These are phyloP conservation scores for Aptenodytes patagonicus DNA, from an alignment of 2,113 vertebrate species.

Conservation along the genomic window DNA sequence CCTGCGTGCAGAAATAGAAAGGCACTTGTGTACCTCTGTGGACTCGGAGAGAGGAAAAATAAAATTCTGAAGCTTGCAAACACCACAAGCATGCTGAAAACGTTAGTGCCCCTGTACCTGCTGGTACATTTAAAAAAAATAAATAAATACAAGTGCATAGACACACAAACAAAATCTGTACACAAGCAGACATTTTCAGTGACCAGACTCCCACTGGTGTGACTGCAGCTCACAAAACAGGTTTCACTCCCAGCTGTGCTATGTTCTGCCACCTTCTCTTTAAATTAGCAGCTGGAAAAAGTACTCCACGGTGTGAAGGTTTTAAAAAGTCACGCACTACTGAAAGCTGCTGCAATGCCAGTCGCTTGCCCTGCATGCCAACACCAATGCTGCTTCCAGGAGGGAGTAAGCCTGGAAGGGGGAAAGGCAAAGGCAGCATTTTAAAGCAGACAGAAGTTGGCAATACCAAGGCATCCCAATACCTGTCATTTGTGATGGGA, in stretches of 20 bases:
- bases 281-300: background rate
- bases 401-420: background rate
- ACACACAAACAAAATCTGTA: background rate
- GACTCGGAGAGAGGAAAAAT: background rate
- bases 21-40: background rate
- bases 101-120: background rate
- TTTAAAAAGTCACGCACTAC: background rate
- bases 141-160: background rate
- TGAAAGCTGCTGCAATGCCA: background rate
- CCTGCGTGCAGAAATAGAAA: background rate
- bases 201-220: background rate
- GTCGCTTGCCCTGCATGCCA: background rate
- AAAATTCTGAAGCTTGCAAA: background rate
- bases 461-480: background rate
- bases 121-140: background rate
- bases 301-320: background rate
- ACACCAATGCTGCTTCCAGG: background rate
- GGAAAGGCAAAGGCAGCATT: background rate
- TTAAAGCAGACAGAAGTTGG: background rate
- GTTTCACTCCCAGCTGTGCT: background rate
- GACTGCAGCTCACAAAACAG: background rate
- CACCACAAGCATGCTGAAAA: background rate
- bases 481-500: fast-evolving
- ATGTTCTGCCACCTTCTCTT: background rate
- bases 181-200: background rate